These are phyloP conservation scores for Symphodus melops DNA, from an alignment of 2,113 vertebrate species.

Conservation along the genomic window DNA sequence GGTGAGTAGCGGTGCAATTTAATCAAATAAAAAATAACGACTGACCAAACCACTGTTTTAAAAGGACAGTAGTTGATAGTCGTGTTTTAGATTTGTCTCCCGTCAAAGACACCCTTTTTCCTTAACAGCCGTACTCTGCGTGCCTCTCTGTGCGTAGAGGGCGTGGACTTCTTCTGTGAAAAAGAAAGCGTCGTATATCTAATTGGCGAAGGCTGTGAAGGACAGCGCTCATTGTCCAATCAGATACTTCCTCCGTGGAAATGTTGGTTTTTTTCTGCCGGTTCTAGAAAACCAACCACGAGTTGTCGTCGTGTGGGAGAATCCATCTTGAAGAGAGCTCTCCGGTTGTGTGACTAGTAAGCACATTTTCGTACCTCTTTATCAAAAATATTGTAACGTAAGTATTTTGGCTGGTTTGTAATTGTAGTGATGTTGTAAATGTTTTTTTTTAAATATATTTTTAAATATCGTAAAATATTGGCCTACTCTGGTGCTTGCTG, in stretches of 20 bases:
- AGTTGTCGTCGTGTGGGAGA: constrained; percentile 83
- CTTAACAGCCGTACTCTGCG: constrained; percentile 2
- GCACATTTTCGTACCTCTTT: constrained; percentile 50
- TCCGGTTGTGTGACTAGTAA: constrained; percentile 74
- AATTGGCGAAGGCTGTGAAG: constrained; percentile 62
- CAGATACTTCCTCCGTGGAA: constrained; percentile 38
- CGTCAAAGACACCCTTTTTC: background rate
- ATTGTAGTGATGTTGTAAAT: rapidly evolving
- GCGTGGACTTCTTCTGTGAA: constrained; percentile 37
- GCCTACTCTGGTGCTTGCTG: background rate
- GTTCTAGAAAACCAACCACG: constrained; percentile 84
- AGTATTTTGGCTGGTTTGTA: background rate
- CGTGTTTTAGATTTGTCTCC: no score
- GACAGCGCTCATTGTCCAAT: constrained; percentile 64
- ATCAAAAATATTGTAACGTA: constrained; percentile 25
- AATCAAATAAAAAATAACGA: background rate
- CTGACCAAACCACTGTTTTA: background rate
- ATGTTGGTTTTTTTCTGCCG: constrained; percentile 64
- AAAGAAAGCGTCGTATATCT: background rate
- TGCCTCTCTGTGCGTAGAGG: constrained; percentile 40
- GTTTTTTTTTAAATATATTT: no score
- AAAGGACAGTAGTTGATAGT: background rate
- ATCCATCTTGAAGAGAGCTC: constrained; percentile 82
- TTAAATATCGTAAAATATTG: background rate
- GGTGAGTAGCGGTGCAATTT: no score